Conservation (phyloP, 2,888 invertebrate genomes). For the Drosophila percnosoma region DNA sequence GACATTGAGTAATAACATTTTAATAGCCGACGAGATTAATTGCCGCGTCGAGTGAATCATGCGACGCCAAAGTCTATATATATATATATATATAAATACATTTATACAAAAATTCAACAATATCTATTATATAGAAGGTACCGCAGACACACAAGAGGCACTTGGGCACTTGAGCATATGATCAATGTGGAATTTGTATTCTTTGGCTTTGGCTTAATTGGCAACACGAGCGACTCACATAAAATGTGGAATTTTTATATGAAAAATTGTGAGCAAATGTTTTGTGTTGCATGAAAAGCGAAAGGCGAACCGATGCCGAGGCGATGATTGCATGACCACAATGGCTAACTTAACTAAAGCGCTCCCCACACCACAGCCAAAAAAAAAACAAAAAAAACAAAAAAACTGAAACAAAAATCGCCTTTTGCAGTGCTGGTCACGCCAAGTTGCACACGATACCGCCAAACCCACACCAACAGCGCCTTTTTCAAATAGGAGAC, state of each 20-base stretch:
- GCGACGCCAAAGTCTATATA: slow-evolving; percentile 30
- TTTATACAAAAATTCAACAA: slow-evolving; percentile 2
- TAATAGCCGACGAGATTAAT: slow-evolving; percentile 73
- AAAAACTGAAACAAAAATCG: neutral
- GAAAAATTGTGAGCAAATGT: slow-evolving; percentile 44
- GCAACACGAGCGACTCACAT: slow-evolving; percentile 70
- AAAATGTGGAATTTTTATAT: slow-evolving; percentile 69
- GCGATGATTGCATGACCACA: slow-evolving; percentile 62
- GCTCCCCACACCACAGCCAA: neutral
- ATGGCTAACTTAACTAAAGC: slow-evolving; percentile 23
- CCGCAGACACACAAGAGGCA: slow-evolving; percentile 1
- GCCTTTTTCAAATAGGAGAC: slow-evolving; percentile 3
- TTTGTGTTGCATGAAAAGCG: slow-evolving; percentile 46
- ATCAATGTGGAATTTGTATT: slow-evolving; percentile 52
- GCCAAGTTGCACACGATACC: slow-evolving; percentile 55
- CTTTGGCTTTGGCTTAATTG: slow-evolving; percentile 61
- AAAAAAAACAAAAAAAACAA: neutral
- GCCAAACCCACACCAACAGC: slow-evolving; percentile 1
- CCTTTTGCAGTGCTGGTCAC: slow-evolving; percentile 42
- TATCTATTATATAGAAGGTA: slow-evolving; percentile 26
- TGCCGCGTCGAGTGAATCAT: slow-evolving; percentile 70
- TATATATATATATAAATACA: slow-evolving; percentile 6
- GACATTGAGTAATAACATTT: slow-evolving; percentile 75
- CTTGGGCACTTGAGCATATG: slow-evolving; percentile 52
- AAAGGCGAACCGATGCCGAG: slow-evolving; percentile 44